Percentiles rank a stretch among this genome's conserved stretches.
These are phyloP conservation scores for Alaudala cheleensis DNA, from an alignment of 2,113 vertebrate genomes.

Conservation along the genomic window DNA sequence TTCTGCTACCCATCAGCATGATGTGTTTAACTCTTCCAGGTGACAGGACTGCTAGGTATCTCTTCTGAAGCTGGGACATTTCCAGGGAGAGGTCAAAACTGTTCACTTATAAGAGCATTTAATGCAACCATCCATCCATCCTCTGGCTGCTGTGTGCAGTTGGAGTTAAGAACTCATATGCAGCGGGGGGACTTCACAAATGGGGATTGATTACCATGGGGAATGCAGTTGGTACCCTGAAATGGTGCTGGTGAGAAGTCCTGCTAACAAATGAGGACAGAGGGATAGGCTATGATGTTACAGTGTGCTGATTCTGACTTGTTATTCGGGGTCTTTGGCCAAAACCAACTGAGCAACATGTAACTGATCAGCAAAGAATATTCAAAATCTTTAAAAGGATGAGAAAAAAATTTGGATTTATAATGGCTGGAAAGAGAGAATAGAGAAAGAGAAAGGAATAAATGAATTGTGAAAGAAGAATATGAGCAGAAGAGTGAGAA, in stretches of 20 bases:
- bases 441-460: neutral
- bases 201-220: neutral
- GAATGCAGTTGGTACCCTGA: neutral
- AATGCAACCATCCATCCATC: no score
- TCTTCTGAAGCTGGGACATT: neutral
- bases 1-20: rapidly evolving
- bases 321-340: neutral
- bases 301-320: neutral
- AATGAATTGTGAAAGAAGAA: neutral
- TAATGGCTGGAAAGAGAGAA: neutral
- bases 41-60: neutral
- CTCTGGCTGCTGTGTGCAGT: neutral
- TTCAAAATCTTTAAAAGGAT: neutral
- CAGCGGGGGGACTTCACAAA: neutral
- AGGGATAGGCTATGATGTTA: neutral
- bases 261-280: neutral
- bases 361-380: neutral
- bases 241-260: neutral
- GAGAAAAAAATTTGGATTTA: neutral
- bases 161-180: neutral
- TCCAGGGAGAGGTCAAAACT: neutral
- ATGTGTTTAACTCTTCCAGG: neutral
- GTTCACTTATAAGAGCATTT: rapidly evolving
- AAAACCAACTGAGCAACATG: neutral
- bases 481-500: neutral